phyloP scores from a whole-genome alignment of 2,797 vertebrate genomes.

The Pteropus rufus region DNA sequence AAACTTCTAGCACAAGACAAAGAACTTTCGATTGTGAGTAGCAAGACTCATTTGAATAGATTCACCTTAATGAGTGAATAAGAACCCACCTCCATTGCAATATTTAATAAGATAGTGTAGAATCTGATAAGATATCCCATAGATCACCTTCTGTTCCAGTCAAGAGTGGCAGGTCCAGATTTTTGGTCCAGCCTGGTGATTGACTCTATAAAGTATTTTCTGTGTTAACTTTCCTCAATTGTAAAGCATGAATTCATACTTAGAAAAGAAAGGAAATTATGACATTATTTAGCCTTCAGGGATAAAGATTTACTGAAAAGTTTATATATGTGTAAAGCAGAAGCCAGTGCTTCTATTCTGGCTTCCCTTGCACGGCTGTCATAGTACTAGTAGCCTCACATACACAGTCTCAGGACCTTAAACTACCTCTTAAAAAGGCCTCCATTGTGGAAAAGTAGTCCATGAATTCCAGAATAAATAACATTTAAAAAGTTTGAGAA shows the following conservation, averaged over 20 bases:
- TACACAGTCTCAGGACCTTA: not conserved
- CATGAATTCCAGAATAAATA: not conserved
- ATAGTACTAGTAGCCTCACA: not conserved
- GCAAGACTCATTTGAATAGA: not conserved
- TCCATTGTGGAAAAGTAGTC: not conserved
- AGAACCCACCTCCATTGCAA: no score
- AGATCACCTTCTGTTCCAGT: not conserved
- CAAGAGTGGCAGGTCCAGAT: not conserved
- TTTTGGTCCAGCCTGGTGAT: not conserved
- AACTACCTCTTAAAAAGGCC: not conserved
- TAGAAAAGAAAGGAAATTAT: not conserved
- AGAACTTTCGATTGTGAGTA: not conserved
- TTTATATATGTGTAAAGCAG: not conserved
- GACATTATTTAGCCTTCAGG: not conserved
- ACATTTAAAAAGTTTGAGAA: constrained; percentile 5
- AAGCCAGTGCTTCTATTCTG: not conserved
- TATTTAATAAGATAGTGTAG: not conserved
- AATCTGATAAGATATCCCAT: not conserved
- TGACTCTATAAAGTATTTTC: not conserved
- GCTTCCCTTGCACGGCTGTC: not conserved
- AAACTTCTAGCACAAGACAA: not conserved
- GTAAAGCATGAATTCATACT: not conserved
- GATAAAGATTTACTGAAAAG: not conserved
- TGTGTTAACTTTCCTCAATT: not conserved
- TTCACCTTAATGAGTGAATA: not conserved